Percentiles rank a stretch among this genome's conserved stretches.
phyloP scores from a whole-genome alignment of 2,888 invertebrate species.

The Plutella xylostella region DNA sequence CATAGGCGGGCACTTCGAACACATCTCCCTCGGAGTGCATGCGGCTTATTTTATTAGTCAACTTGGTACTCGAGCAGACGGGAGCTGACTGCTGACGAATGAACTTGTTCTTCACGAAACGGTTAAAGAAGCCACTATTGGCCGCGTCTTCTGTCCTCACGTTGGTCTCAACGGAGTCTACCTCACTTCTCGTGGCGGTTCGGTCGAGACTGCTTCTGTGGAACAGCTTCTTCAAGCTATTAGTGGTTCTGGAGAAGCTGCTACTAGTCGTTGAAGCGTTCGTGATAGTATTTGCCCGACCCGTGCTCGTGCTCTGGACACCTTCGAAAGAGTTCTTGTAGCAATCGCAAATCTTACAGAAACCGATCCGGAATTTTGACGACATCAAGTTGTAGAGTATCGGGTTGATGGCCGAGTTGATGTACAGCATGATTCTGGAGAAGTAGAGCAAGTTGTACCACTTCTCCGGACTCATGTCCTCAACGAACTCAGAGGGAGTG shows the following conservation, averaged over 20 bases:
- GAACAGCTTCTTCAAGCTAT: slow-evolving; percentile 64
- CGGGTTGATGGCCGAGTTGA: slow-evolving; percentile 92
- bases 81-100: slow-evolving; percentile 57
- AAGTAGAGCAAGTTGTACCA: slow-evolving; percentile 88
- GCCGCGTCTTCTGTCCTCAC: slow-evolving; percentile 12
- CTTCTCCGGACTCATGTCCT: slow-evolving; percentile 78
- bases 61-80: slow-evolving; percentile 36
- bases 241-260: slow-evolving; percentile 71
- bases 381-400: slow-evolving; percentile 94
- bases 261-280: slow-evolving; percentile 73
- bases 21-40: slow-evolving; percentile 53
- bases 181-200: slow-evolving; percentile 26
- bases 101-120: slow-evolving; percentile 43
- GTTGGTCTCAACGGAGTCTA: slow-evolving; percentile 27
- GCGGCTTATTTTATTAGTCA: slow-evolving; percentile 38
- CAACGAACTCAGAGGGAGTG: slow-evolving; percentile 76
- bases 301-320: slow-evolving; percentile 46
- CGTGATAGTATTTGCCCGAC: slow-evolving; percentile 64
- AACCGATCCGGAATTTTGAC: slow-evolving; percentile 88
- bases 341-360: slow-evolving; percentile 75
- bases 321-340: slow-evolving; percentile 49
- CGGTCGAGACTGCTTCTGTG: slow-evolving; percentile 56
- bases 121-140: slow-evolving; percentile 38
- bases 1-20: slow-evolving; percentile 30
- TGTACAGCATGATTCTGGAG: slow-evolving; percentile 86